Evolutionary conservation across 2,113 vertebrate genomes (phyloP).

Genomic region (Cardinalis cardinalis): DNA sequence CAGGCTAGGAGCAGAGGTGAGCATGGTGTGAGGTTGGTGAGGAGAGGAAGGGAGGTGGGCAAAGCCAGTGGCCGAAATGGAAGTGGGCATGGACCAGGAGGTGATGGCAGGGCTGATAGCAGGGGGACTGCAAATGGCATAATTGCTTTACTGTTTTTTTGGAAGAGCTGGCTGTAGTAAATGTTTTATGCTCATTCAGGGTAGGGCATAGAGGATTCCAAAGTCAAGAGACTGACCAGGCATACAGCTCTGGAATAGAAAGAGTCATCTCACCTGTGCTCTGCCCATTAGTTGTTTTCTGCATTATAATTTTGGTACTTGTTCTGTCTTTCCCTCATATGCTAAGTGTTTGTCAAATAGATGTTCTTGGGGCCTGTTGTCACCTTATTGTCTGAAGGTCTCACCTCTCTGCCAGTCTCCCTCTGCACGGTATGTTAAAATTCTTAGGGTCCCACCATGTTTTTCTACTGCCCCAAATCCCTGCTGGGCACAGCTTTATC

Average conservation of each 20-base stretch:
- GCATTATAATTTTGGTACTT: not conserved
- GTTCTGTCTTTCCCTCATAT: not conserved
- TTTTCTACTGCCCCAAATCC: not conserved
- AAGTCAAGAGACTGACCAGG: not conserved
- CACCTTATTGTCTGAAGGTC: not conserved
- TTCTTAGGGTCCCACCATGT: not conserved
- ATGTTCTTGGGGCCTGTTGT: not conserved
- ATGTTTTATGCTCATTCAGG: accelerated
- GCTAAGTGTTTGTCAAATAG: not conserved
- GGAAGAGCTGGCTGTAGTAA: not conserved
- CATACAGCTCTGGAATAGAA: not conserved
- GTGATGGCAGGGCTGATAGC: not conserved
- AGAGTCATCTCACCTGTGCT: not conserved
- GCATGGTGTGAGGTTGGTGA: not conserved
- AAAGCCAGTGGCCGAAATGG: not conserved
- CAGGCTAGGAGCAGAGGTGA: not conserved
- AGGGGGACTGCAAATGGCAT: not conserved
- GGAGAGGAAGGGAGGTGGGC: not conserved
- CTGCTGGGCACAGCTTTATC: not conserved
- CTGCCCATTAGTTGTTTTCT: not conserved
- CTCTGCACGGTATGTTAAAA: not conserved
- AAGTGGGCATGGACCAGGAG: not conserved
- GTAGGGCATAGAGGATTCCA: not conserved
- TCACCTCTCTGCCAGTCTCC: not conserved
- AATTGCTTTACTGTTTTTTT: not conserved